Conservation (phyloP, 1,140 invertebrate genomes). For the Ips typographus region DNA sequence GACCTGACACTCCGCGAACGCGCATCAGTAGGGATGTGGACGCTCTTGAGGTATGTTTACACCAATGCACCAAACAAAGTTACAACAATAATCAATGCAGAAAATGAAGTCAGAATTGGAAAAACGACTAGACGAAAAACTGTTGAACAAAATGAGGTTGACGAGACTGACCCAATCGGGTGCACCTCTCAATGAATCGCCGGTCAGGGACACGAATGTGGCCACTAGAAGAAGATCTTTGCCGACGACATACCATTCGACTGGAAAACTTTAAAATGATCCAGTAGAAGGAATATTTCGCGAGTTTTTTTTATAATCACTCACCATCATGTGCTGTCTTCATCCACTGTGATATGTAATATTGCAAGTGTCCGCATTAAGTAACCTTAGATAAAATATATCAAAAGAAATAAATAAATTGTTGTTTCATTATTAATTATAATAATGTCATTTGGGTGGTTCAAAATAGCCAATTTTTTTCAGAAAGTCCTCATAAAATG, state of each 20-base stretch:
- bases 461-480: no score
- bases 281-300: background rate
- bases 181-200: background rate
- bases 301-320: no score
- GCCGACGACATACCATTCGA: constrained; percentile 6
- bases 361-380: no score
- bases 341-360: no score
- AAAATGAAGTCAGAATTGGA: constrained; percentile 22
- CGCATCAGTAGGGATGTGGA: constrained; percentile 23
- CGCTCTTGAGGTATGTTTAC: constrained; percentile 24
- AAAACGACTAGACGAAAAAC: constrained; percentile 15
- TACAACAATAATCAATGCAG: constrained; percentile 15
- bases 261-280: constrained; percentile 8
- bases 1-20: constrained; percentile 23
- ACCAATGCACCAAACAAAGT: background rate
- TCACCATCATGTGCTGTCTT: no score
- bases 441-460: no score
- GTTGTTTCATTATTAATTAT: no score
- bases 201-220: constrained; percentile 11
- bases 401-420: no score
- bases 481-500: no score
- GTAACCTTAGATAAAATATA: no score
- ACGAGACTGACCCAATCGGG: background rate
- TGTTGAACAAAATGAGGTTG: constrained; percentile 25
- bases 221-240: background rate